A percentile compares a stretch with the other conserved stretches of the same genome.
Evolutionary conservation across 2,888 invertebrate species (phyloP).

Genomic region (Pomacea canaliculata): DNA sequence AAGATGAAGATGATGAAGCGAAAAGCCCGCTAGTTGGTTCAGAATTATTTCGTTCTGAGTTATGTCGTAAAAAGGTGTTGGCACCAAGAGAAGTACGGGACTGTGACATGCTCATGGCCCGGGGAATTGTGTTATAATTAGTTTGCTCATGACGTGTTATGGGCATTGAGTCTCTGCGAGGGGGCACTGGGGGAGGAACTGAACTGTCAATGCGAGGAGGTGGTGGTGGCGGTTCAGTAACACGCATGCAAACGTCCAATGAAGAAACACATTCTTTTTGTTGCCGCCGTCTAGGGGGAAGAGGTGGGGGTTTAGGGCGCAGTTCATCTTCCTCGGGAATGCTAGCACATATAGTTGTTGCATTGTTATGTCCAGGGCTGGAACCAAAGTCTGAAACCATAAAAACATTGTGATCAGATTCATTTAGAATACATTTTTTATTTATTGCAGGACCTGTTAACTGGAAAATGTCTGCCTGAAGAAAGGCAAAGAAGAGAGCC

Average conservation of each 20-base stretch:
- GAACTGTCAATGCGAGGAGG: conserved; percentile 76
- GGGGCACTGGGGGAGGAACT: conserved; percentile 77
- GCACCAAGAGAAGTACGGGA: conserved; percentile 40
- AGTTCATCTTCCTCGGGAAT: conserved; percentile 36
- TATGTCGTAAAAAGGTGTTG: conserved; percentile 54
- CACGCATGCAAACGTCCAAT: conserved; percentile 46
- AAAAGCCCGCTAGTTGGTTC: conserved; percentile 5
- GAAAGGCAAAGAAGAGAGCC: too few species aligned
- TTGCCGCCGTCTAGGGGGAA: conserved; percentile 68
- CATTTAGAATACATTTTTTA: too few species aligned
- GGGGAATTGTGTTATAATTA: conserved; percentile 36
- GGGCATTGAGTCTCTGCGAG: conserved; percentile 70
- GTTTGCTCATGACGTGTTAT: conserved; percentile 14
- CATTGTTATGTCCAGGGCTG: conserved; percentile 19
- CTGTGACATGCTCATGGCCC: conserved; percentile 47
- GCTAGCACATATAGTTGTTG: conserved; percentile 11
- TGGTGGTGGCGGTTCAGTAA: conserved; percentile 78
- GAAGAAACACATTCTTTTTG: conserved; percentile 57
- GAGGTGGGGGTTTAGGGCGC: conserved; percentile 52
- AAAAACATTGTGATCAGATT: background rate
- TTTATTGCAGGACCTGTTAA: too few species aligned
- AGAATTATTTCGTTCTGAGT: conserved; percentile 48
- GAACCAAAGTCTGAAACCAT: conserved; percentile 24
- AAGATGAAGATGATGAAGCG: conserved; percentile 29
- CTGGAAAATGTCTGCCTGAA: too few species aligned